Conservation (phyloP, 2,888 invertebrate species). For the Drosophila cyrtoloma region DNA sequence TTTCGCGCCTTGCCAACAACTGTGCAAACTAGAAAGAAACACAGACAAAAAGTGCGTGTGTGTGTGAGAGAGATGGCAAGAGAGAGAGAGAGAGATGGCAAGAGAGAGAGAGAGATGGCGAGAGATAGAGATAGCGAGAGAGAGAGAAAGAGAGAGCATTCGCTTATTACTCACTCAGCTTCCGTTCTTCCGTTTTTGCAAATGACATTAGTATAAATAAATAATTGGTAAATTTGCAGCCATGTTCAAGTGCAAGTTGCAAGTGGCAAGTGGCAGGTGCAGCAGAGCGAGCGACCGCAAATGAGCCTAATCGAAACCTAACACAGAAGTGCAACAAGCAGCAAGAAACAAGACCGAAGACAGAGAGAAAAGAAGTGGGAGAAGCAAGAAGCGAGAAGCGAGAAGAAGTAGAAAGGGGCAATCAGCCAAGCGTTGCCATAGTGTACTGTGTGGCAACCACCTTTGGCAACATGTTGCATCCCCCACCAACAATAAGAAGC, state of each 20-base stretch:
- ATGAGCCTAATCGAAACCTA: slow-evolving; percentile 57
- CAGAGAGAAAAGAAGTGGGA: background rate
- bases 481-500: slow-evolving; percentile 18
- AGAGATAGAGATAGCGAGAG: too few relatives aligned
- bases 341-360: background rate
- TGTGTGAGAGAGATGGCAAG: too few relatives aligned
- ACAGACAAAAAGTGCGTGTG: background rate
- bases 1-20: slow-evolving; percentile 28
- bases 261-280: slow-evolving; percentile 37
- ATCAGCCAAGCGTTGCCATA: slow-evolving; percentile 38
- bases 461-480: slow-evolving; percentile 59
- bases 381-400: background rate
- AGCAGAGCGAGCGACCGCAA: slow-evolving; percentile 52
- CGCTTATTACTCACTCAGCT: background rate
- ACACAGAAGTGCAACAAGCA: background rate
- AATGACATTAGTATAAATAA: background rate
- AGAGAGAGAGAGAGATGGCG: too few relatives aligned
- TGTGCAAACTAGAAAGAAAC: slow-evolving; percentile 40
- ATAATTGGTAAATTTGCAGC: background rate
- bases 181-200: slow-evolving; percentile 1
- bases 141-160: background rate
- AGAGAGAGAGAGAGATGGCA: too few relatives aligned
- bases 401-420: background rate
- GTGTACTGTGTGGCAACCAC: slow-evolving; percentile 6
- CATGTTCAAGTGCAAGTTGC: slow-evolving; percentile 30